Percentiles rank a stretch among this genome's conserved stretches.
phyloP scores from a whole-genome alignment of 2,888 invertebrate species.

The Platerodrilus igneus region DNA sequence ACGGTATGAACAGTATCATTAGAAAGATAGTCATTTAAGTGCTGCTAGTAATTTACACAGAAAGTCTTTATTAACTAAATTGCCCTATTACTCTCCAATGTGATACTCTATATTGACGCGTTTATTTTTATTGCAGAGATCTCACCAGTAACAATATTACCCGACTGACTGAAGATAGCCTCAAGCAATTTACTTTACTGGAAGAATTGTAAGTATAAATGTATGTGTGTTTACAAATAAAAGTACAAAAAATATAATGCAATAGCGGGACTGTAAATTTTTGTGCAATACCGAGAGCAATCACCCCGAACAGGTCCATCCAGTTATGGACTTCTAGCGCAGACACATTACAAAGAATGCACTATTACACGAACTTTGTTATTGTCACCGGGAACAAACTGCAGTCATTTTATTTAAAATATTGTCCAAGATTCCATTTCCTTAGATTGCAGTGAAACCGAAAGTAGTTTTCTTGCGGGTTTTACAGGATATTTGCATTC shows the following conservation, averaged over 20 bases:
- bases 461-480: too few relatives aligned
- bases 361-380: constrained; percentile 30
- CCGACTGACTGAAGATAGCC: constrained; percentile 63
- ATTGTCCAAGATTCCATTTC: constrained; percentile 12
- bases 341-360: constrained; percentile 37
- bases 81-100: too few relatives aligned
- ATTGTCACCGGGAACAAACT: constrained; percentile 24
- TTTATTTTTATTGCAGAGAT: constrained; percentile 60
- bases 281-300: constrained; percentile 19
- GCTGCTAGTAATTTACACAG: too few relatives aligned
- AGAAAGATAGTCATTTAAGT: too few relatives aligned
- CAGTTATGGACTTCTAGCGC: constrained; percentile 31
- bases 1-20: too few relatives aligned
- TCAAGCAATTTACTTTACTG: constrained; percentile 62
- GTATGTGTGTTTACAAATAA: too few relatives aligned
- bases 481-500: too few relatives aligned
- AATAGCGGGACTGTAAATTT: constrained; percentile 14
- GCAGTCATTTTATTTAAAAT: constrained; percentile 22
- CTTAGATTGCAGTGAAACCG: constrained; percentile 20
- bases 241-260: constrained; percentile 16
- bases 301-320: constrained; percentile 26
- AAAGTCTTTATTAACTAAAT: too few relatives aligned
- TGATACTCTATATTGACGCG: too few relatives aligned
- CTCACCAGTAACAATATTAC: constrained; percentile 78
- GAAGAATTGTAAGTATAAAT: constrained; percentile 65